Evolutionary conservation across 2,113 vertebrate genomes (phyloP), one percentile per base, ranked within the genome.

Genomic region (Tachysurus fulvidraco): DNA sequence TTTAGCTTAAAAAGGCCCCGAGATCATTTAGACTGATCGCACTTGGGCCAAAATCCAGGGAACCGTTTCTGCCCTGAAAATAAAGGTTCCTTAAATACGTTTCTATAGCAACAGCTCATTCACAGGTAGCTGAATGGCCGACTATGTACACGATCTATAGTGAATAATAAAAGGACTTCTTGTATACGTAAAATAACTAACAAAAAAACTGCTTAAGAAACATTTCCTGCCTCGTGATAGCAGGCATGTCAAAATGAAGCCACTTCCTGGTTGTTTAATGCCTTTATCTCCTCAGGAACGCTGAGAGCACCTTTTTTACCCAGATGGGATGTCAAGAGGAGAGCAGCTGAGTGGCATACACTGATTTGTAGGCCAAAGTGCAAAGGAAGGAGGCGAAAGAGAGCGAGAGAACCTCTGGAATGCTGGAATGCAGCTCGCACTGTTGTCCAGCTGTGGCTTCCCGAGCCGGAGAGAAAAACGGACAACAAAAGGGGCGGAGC

Each of bases 281-380:
- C 87, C 90, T 91, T 90, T 86, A 89, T 90, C 92, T 92, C 92
- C 91, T 92, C 83, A 91, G 93, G 93, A 93, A 94, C 90, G 89
- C 90, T 91, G 80, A 83, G 83, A 90, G 89, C 83, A 88, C 86
- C 91, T 93, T 93, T 85, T 88, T 92, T 93, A 88, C 90, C 91
- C 90, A 88, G 90, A 85, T 6, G 41, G 86, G 78, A 87, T 86
- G 86, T 81, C n/a, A 52, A 54, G 74, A 86, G 86, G 88, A 92
- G 90, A 91, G 80, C 82, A 84, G 30, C 59, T 82, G 82, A 90
- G 89, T 84, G 77, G 86, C 41, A 84, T 46, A 62, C 79, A 89
- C 28, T 89, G 89, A 90, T 91, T 91, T 90, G 90, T 89, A 86
- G 86, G 86, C 71, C 71, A 81, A 80, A 88, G 84, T 67, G 81